Conservation (phyloP, 2,888 invertebrate genomes). For the Drosophila lutescens region DNA sequence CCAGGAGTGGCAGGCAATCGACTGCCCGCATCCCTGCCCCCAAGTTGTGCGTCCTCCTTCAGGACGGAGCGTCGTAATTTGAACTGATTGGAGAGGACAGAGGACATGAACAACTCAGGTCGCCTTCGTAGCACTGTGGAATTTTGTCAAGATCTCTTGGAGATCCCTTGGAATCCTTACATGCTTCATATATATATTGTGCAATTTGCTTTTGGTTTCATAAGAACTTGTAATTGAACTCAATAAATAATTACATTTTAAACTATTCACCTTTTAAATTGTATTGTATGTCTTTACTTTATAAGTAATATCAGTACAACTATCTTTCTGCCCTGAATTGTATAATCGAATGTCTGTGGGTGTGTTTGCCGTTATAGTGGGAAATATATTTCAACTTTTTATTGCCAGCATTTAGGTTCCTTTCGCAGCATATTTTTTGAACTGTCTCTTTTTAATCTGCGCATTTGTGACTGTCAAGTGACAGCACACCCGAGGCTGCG, state of each 20-base stretch:
- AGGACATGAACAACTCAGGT: slow-evolving; percentile 25
- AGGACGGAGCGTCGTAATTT: slow-evolving; percentile 41
- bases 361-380: slow-evolving; percentile 19
- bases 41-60: slow-evolving; percentile 32
- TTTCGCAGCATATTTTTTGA: slow-evolving; percentile 23
- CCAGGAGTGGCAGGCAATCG: slow-evolving; percentile 31
- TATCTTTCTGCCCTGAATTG: not conserved
- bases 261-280: too few relatives aligned
- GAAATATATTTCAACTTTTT: slow-evolving; percentile 37
- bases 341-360: slow-evolving; percentile 12
- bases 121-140: slow-evolving; percentile 5
- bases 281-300: too few relatives aligned
- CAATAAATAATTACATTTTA: too few relatives aligned
- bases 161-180: not conserved
- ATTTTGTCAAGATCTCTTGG: not conserved
- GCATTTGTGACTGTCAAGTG: slow-evolving; percentile 63
- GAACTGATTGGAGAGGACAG: slow-evolving; percentile 40
- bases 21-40: slow-evolving; percentile 11
- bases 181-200: too few relatives aligned
- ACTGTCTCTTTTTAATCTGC: slow-evolving; percentile 50
- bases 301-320: not conserved
- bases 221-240: too few relatives aligned
- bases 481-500: slow-evolving; percentile 44
- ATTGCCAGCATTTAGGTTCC: slow-evolving; percentile 40
- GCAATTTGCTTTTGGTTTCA: too few relatives aligned